These are phyloP conservation scores for Sternotherus odoratus DNA, from an alignment of 2,797 vertebrate genomes.

Conservation along the genomic window DNA sequence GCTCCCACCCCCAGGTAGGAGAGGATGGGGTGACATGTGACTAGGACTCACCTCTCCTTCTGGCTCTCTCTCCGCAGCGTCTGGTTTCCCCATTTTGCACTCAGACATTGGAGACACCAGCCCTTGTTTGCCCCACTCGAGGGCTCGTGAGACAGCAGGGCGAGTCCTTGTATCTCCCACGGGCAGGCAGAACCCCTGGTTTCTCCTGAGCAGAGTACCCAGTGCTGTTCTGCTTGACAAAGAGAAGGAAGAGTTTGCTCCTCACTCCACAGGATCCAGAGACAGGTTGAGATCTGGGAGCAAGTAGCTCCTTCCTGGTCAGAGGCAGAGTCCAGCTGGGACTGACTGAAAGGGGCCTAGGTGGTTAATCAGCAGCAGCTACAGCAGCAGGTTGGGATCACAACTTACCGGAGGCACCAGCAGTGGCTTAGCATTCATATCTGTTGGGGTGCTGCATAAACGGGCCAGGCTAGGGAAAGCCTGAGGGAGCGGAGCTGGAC, in stretches of 20 bases:
- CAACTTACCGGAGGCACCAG: not conserved
- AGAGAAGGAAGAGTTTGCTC: not conserved
- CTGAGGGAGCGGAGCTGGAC: not conserved
- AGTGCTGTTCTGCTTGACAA: not conserved
- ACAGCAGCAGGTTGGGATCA: not conserved
- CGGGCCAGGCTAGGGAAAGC: not conserved
- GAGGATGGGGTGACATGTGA: too few species aligned
- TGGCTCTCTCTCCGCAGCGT: not conserved
- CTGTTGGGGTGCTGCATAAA: not conserved
- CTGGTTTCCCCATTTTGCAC: not conserved
- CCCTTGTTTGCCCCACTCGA: not conserved
- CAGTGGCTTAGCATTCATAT: not conserved
- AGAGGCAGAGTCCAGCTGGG: not conserved
- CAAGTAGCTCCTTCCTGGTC: not conserved
- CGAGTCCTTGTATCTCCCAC: not conserved
- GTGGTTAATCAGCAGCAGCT: not conserved
- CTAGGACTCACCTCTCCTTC: not conserved
- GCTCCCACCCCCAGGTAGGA: too few species aligned
- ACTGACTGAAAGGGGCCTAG: not conserved
- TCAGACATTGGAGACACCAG: not conserved
- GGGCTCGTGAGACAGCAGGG: not conserved
- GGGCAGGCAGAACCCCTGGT: not conserved
- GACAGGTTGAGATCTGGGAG: not conserved
- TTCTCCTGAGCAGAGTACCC: not conserved
- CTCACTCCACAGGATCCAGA: not conserved